Evolutionary conservation across 2,888 invertebrate genomes (phyloP), one percentile per base, ranked within the genome.

Genomic region (Podabrus alpinus): DNA sequence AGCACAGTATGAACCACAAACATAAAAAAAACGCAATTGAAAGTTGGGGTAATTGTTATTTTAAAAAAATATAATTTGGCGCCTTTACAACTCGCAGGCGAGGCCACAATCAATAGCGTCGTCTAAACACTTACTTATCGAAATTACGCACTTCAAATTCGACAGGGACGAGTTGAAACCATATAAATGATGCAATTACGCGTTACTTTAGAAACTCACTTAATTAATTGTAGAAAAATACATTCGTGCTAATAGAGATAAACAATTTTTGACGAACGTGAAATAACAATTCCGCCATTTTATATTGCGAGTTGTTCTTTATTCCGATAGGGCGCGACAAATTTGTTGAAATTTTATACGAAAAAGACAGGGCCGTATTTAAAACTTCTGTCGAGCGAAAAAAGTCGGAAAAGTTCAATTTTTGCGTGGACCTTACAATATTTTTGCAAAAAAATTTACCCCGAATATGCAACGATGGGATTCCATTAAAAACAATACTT

Each of bases 51-150:
- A 17, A 61, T 61, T 11, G 16, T 16, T 16, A 61, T 17, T 61
- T 17, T 17, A 10, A 16, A 19, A 19, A 19, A 64, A 64, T 61
- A 64, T 64, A 15, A 64, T 21, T 75, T 75, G 67, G 72, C 72
- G 75, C 69, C 69, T 62, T 67, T 72, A 9, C 66, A 68, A 45
- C 69, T 66, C 19, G 66, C 69, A 75, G 75, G 75, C 67, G 75
- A 75, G 72, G 75, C 72, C 69, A 15, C 64, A 72, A 75, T 75
- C 75, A 64, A 75, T 72, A 75, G 72, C 72, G 59, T 73, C 69
- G 45, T 64, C 19, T 64, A 64, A 19, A 21, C 62, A 64, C 62
- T 64, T 64, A 64, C 62, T 64, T 19, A 64, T 64, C 7, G n/a
- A 45, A 45, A 45, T 45, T 45, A 45, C 45, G 45, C 45, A 45